Percentiles rank a stretch among this genome's conserved stretches.
phyloP scores from a whole-genome alignment of 2,113 vertebrate species.

The Hemicordylus capensis region DNA sequence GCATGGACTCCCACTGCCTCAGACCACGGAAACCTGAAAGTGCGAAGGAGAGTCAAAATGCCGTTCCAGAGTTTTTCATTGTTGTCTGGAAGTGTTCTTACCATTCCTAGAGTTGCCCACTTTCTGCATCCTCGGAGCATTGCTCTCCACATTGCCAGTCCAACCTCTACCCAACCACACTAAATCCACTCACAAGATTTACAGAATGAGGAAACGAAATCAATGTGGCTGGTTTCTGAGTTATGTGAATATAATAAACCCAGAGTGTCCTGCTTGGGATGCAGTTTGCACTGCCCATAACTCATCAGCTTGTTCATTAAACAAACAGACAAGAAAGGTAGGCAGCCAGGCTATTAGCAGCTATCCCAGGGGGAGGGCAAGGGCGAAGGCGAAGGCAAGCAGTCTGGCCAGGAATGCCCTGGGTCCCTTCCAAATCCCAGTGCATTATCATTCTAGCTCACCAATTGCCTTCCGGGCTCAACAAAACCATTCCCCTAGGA shows the following conservation, averaged over 20 bases:
- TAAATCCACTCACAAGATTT: conserved; percentile 44
- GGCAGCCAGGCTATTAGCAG: conserved; percentile 68
- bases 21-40: too few species aligned
- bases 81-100: too few species aligned
- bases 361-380: conserved; percentile 51
- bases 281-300: conserved; percentile 64
- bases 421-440: not conserved
- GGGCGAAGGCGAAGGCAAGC: not conserved
- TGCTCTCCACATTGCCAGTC: conserved; percentile 28
- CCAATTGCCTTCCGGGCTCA: not conserved
- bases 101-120: not conserved
- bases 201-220: conserved; percentile 47
- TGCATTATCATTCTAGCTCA: not conserved
- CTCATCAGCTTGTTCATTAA: conserved; percentile 72
- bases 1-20: too few species aligned
- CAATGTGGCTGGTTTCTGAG: conserved; percentile 59
- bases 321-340: conserved; percentile 60
- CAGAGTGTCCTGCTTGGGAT: conserved; percentile 69
- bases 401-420: not conserved
- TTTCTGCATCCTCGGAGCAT: not conserved
- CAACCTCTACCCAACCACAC: conserved; percentile 33
- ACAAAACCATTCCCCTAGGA: too few species aligned
- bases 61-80: too few species aligned
- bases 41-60: too few species aligned
- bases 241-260: conserved; percentile 72